Percentiles rank a stretch among this genome's conserved stretches.
Evolutionary conservation across 2,113 vertebrate genomes (phyloP).

Genomic region (Sula dactylatra): DNA sequence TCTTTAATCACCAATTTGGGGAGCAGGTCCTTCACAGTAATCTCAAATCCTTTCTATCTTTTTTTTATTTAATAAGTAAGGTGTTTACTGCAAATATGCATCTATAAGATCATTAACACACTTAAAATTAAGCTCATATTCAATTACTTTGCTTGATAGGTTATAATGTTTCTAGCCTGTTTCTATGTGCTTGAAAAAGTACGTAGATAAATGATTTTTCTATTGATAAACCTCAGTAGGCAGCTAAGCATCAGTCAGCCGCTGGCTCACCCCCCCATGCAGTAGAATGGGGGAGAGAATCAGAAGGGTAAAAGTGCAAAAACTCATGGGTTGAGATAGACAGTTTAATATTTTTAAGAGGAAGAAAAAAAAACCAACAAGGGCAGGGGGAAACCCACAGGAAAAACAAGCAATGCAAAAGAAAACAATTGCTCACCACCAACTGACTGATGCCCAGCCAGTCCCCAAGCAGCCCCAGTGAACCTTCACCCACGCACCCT

Average conservation of each 20-base stretch:
- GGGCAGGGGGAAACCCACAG: not conserved
- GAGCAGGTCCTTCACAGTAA: not conserved
- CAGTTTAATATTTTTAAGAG: not conserved
- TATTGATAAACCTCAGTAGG: not conserved
- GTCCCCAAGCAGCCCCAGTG: accelerated
- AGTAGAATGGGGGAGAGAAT: not conserved
- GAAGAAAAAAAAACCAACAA: accelerated
- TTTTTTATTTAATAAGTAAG: not conserved
- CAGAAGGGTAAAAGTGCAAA: not conserved
- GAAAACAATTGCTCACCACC: not conserved
- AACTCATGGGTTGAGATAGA: not conserved
- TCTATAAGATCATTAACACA: not conserved
- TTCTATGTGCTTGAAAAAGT: not conserved
- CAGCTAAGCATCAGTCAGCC: not conserved
- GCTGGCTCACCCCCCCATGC: not conserved
- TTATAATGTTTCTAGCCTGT: not conserved
- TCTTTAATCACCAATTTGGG: constrained; percentile 2
- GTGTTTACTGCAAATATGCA: not conserved
- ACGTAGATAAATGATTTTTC: not conserved
- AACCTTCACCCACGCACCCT: not conserved
- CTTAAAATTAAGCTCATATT: not conserved
- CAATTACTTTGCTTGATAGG: not conserved
- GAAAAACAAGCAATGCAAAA: not conserved
- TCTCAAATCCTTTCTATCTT: not conserved
- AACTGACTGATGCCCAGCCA: accelerated